These are phyloP conservation scores for Acanthoscelides obtectus DNA, from an alignment of 2,888 invertebrate species.

Conservation along the genomic window DNA sequence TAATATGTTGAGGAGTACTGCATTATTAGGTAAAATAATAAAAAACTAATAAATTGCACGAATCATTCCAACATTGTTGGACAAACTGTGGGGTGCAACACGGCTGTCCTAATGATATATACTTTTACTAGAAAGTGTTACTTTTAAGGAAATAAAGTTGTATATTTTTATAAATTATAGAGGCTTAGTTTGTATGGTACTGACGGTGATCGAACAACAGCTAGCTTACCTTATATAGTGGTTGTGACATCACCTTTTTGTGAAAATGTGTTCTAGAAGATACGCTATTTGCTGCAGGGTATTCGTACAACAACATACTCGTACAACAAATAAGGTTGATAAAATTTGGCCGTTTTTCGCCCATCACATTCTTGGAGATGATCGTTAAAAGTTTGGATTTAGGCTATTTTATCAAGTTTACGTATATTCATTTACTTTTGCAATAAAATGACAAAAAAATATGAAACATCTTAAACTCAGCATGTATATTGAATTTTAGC, in stretches of 20 bases:
- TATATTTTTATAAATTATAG: conserved; percentile 4
- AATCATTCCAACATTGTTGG: conserved; percentile 53
- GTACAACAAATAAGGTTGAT: too few species aligned
- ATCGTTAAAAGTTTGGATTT: too few species aligned
- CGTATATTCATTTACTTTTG: too few species aligned
- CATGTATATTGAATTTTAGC: too few species aligned
- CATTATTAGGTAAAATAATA: conserved; percentile 10
- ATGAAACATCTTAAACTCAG: too few species aligned
- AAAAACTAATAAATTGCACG: conserved; percentile 51
- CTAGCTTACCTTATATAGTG: not conserved
- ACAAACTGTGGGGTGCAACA: conserved; percentile 38
- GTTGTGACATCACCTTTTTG: not conserved
- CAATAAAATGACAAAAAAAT: too few species aligned
- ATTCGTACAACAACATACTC: too few species aligned
- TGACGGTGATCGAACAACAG: not conserved
- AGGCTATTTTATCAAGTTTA: too few species aligned
- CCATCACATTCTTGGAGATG: too few species aligned
- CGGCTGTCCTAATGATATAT: conserved; percentile 17
- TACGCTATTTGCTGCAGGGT: too few species aligned
- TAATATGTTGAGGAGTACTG: conserved; percentile 3
- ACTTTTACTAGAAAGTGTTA: conserved; percentile 7
- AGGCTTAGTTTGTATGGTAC: not conserved
- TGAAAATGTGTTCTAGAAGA: conserved; percentile 7
- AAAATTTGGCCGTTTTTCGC: too few species aligned
- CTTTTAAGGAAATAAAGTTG: conserved; percentile 5